Evolutionary conservation across 92 coral and sea anemone species (phyloP), one percentile per base, ranked within the genome.

Genomic region (Pocillopora grandis): DNA sequence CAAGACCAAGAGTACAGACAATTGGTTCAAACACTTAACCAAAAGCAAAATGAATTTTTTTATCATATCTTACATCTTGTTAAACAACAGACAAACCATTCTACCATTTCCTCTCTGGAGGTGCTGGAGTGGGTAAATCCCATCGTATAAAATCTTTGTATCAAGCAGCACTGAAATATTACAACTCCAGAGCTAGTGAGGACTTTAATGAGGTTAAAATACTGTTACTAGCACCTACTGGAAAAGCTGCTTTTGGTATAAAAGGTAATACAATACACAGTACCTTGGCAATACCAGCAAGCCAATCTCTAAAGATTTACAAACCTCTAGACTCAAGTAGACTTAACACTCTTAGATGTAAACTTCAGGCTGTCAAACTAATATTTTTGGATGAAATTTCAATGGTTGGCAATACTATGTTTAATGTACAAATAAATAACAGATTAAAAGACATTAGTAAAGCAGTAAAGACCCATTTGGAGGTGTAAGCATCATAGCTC

Each of bases 81-180:
- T 42, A 42, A 42, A 42, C 49, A 2, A 0, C 49, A 2, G 49
- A 42, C 2, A 5, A 42, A 42, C 49, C 49, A 42, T 42, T 42
- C 6, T 42, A 42, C 49, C 0, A 5, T 42, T 42, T 42, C 6
- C 49, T 42, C 6, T 2, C 3, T 42, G 6, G 49, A 49, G 91
- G 91, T 10, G 91, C 91, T 42, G 88, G 91, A 9, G 91, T 88
- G 31, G 91, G 84, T 16, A 88, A 82, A 72, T 62, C 82, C 33
- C 84, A 87, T 57, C 27, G 82, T 19, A 76, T 65, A 13, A 88
- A 83, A 71, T 78, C 88, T 17, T 21, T 83, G 8, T 88, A 88
- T 83, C 91, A 88, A 68, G 88, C 91, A 16, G 84, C 91, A 33
- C 21, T 82, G 11, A 87, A 88, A 58, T 84, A 75, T 80, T 82